These are phyloP conservation scores for Pedionomus torquatus DNA, from an alignment of 2,113 vertebrate genomes.

Conservation along the genomic window DNA sequence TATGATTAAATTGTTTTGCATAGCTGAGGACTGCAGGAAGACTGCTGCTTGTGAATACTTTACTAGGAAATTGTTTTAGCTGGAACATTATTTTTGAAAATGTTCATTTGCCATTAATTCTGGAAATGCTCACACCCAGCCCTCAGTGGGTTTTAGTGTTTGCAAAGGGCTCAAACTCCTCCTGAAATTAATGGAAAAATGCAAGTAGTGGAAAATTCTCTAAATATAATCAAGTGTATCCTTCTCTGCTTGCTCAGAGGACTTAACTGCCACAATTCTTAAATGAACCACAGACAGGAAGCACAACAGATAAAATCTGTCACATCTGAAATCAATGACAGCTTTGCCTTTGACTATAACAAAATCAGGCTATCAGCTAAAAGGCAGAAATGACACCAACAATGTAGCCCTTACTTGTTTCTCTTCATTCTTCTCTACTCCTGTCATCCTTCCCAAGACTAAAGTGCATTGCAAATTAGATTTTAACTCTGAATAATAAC, in stretches of 20 bases:
- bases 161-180: slow-evolving; percentile 22
- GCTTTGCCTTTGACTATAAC: not conserved
- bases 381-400: not conserved
- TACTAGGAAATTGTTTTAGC: slow-evolving; percentile 49
- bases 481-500: slow-evolving; percentile 44
- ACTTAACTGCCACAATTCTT: not conserved
- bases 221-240: slow-evolving; percentile 24
- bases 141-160: slow-evolving; percentile 46
- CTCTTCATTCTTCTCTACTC: not conserved
- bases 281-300: not conserved
- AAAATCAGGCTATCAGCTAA: not conserved
- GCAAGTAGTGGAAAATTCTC: slow-evolving; percentile 34
- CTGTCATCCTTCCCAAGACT: not conserved
- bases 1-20: slow-evolving; percentile 51
- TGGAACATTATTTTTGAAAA: slow-evolving; percentile 44
- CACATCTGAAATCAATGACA: not conserved
- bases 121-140: slow-evolving; percentile 38
- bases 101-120: slow-evolving; percentile 19
- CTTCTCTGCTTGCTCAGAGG: not conserved
- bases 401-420: not conserved
- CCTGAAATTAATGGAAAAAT: slow-evolving; percentile 51
- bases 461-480: slow-evolving; percentile 20
- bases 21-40: slow-evolving; percentile 12
- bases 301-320: not conserved
- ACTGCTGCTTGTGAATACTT: slow-evolving; percentile 21